Base-by-base conservation (phyloP, 2,113 vertebrate genomes). In the Vireo altiloquus region DNA sequence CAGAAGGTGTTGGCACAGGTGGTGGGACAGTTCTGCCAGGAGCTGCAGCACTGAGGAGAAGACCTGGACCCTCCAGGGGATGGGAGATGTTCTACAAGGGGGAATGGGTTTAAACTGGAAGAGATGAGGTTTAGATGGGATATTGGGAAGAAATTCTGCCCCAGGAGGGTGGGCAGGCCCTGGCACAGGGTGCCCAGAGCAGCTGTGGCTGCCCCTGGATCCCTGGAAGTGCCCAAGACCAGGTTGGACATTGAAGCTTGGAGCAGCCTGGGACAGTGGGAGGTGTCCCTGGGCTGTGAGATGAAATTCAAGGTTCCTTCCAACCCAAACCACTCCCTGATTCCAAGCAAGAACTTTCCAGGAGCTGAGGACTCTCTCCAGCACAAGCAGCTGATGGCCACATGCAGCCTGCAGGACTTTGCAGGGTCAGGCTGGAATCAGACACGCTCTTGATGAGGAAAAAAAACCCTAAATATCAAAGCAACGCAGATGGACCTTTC, bases 141-240 rank as follows among this genome's bases (percentile, higher is more conserved):
- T 37, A 27, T 0, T 57, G 59, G 50, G 66, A 31, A 42, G 40
- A 1, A 49, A 65, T 44, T 44, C 3, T 3, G 56, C 4, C 11
- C 35, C 1, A 0, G 0, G 16, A 64, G 17, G 6, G 75, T 35
- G 75, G 2, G 0, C 0, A 61, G 19, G 15, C 23, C 19, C 19
- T 39, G 64, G 30, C 16, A 79, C 0, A 23, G 56, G n/a, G 0
- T 40, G 13, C 30, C 24, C 65, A 56, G 74, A 53, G 74, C 0
- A 53, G 74, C 64, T 78, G 53, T 8, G 46, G 46, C 33, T 69
- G 33, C 10, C 30, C 47, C 54, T 42, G 44, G 53, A 68, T 31
- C 21, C 33, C 68, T 47, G 59, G 42, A 0, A 74, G 28, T 47
- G 40, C 2, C n/a, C 74, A 28, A 70, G 24, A 30, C 40, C 49